Conservation (phyloP, 1,140 invertebrate species). For the Drosophila baimaii region DNA sequence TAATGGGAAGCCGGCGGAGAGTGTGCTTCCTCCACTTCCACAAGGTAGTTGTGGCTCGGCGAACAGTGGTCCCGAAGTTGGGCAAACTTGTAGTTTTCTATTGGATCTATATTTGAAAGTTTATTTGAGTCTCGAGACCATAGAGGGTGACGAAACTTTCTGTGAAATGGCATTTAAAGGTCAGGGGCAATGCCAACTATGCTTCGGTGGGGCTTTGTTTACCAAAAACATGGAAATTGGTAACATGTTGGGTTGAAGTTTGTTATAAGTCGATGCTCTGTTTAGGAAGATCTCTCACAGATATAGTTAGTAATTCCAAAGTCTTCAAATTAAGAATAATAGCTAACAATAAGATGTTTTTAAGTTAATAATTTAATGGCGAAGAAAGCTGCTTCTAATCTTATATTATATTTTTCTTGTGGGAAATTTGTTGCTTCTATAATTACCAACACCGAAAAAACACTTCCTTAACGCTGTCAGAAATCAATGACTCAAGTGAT, state of each 20-base stretch:
- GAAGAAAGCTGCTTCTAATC: too few relatives aligned
- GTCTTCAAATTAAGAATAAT: too few relatives aligned
- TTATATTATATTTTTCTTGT: too few relatives aligned
- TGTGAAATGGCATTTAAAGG: constrained; percentile 7
- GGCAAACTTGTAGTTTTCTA: constrained; percentile 2
- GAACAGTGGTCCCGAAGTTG: constrained; percentile 19
- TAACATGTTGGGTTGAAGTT: constrained; percentile 11
- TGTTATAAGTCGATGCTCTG: too few relatives aligned
- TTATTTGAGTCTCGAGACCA: neutral
- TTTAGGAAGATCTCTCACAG: neutral
- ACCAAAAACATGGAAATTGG: neutral
- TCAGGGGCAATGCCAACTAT: constrained; percentile 6
- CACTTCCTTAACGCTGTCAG: neutral
- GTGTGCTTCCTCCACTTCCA: neutral
- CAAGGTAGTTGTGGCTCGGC: neutral
- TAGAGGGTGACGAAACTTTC: constrained; percentile 12
- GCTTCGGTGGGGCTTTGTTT: constrained; percentile 5
- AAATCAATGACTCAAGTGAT: neutral
- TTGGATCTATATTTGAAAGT: constrained; percentile 15
- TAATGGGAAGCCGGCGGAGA: constrained; percentile 20
- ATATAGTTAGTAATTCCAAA: neutral
- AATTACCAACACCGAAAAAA: too few relatives aligned
- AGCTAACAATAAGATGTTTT: too few relatives aligned
- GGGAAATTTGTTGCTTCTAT: too few relatives aligned
- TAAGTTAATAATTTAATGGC: too few relatives aligned